Base-by-base conservation (phyloP, 2,113 vertebrate species). In the Arothron firmamentum region DNA sequence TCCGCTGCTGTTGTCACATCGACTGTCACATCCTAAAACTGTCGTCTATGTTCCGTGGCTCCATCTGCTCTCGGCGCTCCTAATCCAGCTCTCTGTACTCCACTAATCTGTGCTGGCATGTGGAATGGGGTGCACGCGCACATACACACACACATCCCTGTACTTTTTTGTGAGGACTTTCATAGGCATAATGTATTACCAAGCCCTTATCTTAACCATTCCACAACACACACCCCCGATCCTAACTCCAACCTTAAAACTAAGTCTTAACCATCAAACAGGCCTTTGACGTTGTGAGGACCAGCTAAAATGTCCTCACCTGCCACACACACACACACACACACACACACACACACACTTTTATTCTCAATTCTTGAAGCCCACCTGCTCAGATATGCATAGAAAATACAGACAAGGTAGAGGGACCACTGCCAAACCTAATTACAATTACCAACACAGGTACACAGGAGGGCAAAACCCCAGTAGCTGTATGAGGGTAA, bases 1-100 rank as follows among this genome's bases (percentile, higher is more conserved):
- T 79, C 74, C 72, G 64, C 59, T 68, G 71, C 67, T 74, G 78
- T 77, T 78, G 82, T 79, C 69, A 77, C 70, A 70, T 52, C 28
- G 28, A 70, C 41, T 38, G 67, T 71, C 55, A 53, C 50, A 20
- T 81, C 77, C 86, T 75, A 59, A 31, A 81, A 49, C 65, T 80
- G 80, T 72, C 64, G 71, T 80, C 69, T 72, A 68, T 71, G 74
- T 75, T 76, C 68, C 61, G 74, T 47, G 62, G 52, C 73, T 76
- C 78, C 79, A 79, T 83, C 81, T 82, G 85, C 65, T 77, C 69
- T 57, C 70, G 0, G 21, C 63, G 55, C 58, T 80, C 63, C 62
- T 83, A 83, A 82, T 81, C 75, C 80, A 56, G 45, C 67, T 65
- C 66, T 51, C 68, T 65, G 15, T 52, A 45, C 70, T 54, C 10